phyloP scores from a whole-genome alignment of 2,888 invertebrate genomes.

The Cephalotes varians region DNA sequence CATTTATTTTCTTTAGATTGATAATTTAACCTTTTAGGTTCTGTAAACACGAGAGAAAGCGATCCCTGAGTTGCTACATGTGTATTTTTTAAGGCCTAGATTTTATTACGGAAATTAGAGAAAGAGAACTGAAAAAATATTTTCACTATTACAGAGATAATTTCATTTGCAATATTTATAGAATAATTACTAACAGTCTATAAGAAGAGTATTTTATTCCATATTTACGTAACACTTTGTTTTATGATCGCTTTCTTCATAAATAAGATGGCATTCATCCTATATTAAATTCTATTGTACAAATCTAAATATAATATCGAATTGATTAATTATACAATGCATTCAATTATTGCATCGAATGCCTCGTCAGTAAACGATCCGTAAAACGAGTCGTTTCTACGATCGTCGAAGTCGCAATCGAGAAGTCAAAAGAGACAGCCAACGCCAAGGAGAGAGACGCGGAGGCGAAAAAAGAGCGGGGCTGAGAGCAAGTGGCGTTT shows the following conservation, averaged over 20 bases:
- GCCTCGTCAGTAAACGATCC: not conserved
- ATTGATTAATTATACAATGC: not conserved
- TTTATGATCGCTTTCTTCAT: not conserved
- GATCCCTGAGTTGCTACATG: not conserved
- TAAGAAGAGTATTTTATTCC: not conserved
- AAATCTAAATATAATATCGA: not conserved
- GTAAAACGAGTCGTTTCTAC: not conserved
- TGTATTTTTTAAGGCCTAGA: not conserved
- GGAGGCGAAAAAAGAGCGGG: constrained; percentile 23
- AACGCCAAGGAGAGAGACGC: constrained; percentile 2
- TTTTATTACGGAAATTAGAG: not conserved
- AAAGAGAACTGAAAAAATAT: not conserved
- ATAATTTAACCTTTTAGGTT: not conserved
- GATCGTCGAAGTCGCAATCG: constrained; percentile 10
- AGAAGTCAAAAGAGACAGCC: constrained; percentile 14
- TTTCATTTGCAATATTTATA: not conserved
- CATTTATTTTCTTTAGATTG: not conserved
- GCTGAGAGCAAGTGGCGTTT: constrained; percentile 65
- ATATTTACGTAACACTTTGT: not conserved
- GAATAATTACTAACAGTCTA: not conserved
- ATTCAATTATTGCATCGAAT: constrained; percentile 2
- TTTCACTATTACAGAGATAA: not conserved
- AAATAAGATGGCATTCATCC: not conserved
- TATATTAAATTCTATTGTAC: not conserved
- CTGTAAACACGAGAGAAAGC: not conserved